phyloP scores from a whole-genome alignment of 2,888 invertebrate species.

The Blera fallax region DNA sequence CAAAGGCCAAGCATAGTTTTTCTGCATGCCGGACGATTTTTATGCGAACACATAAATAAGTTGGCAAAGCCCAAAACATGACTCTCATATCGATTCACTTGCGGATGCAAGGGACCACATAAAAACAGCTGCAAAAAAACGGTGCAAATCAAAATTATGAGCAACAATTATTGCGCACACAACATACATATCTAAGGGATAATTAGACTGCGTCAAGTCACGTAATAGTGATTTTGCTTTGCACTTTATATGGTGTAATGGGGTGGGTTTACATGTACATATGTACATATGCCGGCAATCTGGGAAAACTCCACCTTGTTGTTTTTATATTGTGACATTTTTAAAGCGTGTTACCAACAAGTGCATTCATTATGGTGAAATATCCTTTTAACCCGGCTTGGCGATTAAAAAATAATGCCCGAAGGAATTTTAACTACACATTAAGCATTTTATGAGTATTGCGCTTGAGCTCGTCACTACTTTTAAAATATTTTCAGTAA shows the following conservation, averaged over 20 bases:
- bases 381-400: not conserved
- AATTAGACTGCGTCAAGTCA: constrained; percentile 50
- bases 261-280: not conserved
- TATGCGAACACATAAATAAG: not conserved
- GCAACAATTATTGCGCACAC: constrained; percentile 29
- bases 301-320: not conserved
- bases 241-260: not conserved
- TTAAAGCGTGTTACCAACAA: not conserved
- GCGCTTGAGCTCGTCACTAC: not conserved
- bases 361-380: not conserved
- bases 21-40: not conserved
- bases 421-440: not conserved
- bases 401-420: not conserved
- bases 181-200: constrained; percentile 12
- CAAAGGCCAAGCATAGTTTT: not conserved
- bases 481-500: not conserved
- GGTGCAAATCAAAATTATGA: constrained; percentile 19
- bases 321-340: constrained; percentile 4
- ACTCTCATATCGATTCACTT: constrained; percentile 24
- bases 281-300: not conserved
- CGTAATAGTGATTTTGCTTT: constrained; percentile 41
- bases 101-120: not conserved
- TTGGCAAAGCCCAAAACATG: not conserved
- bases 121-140: not conserved
- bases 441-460: not conserved